A percentile compares a stretch with the other conserved stretches of the same genome.
These are phyloP conservation scores for Margarornis squamiger DNA, from an alignment of 2,797 vertebrate genomes.

Conservation along the genomic window DNA sequence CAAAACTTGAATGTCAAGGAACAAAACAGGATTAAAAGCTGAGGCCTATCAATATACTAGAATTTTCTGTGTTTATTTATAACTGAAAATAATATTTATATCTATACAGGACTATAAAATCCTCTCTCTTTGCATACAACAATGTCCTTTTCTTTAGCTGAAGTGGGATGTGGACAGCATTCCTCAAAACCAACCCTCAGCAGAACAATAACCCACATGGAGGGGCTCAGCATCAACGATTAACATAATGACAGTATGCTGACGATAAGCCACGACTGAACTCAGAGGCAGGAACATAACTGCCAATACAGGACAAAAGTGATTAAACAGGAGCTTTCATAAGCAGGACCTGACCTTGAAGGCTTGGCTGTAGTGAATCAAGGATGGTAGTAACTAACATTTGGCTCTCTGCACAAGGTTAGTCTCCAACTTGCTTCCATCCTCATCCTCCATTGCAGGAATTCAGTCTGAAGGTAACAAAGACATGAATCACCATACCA, in stretches of 20 bases:
- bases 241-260: background rate
- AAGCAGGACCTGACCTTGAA: background rate
- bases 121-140: background rate
- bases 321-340: background rate
- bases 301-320: background rate
- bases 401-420: background rate
- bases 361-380: background rate
- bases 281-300: background rate
- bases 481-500: background rate
- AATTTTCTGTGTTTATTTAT: background rate
- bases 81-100: background rate
- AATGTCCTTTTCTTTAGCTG: background rate
- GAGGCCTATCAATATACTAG: background rate
- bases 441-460: background rate
- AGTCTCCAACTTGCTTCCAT: background rate
- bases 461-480: background rate
- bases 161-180: background rate
- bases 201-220: background rate
- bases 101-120: background rate
- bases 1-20: background rate
- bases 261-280: background rate
- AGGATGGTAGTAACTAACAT: background rate
- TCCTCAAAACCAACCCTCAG: background rate
- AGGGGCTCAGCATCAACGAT: accelerated
- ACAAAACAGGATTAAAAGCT: background rate